Conservation (phyloP, 2,888 invertebrate genomes). For the Spialia ferax region DNA sequence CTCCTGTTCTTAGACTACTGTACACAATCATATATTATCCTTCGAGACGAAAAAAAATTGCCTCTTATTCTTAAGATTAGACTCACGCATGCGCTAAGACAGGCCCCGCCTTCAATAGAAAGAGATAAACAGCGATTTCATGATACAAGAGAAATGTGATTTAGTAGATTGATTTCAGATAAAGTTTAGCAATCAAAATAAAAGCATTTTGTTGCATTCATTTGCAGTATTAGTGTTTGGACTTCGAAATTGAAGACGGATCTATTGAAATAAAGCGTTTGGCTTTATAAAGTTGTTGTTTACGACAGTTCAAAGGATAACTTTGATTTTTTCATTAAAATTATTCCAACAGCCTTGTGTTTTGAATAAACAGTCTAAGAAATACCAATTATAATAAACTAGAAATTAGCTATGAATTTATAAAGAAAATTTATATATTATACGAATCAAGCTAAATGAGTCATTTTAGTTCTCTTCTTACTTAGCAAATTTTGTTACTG, state of each 20-base stretch:
- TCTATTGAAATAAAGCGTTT: background rate
- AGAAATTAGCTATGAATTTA: too few species aligned
- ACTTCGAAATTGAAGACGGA: background rate
- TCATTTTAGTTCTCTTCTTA: too few species aligned
- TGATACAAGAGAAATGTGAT: constrained; percentile 62
- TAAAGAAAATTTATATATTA: too few species aligned
- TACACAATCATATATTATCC: constrained; percentile 68
- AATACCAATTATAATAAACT: background rate
- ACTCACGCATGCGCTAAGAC: constrained; percentile 71
- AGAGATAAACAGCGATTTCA: constrained; percentile 68
- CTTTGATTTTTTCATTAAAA: background rate
- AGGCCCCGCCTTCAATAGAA: constrained; percentile 74
- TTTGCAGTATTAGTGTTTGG: background rate
- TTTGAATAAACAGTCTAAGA: background rate
- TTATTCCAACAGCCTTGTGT: too few species aligned
- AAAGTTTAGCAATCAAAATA: constrained; percentile 62
- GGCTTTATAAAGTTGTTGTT: background rate
- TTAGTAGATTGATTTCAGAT: constrained; percentile 73
- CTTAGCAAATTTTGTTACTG: too few species aligned
- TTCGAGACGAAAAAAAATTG: constrained; percentile 63
- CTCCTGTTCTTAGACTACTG: too few species aligned
- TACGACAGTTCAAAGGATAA: too few species aligned
- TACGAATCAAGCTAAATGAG: too few species aligned
- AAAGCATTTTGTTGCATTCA: constrained; percentile 52
- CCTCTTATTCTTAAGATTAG: constrained; percentile 80